phyloP scores from a whole-genome alignment of 2,888 invertebrate genomes.

The Scaptomyza reducta region DNA sequence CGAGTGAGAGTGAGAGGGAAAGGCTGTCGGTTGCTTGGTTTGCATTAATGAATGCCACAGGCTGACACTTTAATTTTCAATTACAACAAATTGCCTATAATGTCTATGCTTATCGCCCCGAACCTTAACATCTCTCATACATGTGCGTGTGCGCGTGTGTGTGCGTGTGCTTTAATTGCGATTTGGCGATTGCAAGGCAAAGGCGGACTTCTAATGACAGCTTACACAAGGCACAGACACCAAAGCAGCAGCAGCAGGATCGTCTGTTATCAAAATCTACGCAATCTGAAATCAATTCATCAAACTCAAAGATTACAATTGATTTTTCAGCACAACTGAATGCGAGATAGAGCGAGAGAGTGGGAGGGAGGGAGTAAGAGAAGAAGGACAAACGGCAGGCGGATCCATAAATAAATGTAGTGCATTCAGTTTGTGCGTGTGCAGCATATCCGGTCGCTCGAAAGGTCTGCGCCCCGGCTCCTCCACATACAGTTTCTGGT shows the following conservation, averaged over 20 bases:
- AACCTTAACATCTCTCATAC: slow-evolving; percentile 29
- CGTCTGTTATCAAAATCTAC: slow-evolving; percentile 67
- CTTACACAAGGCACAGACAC: slow-evolving; percentile 29
- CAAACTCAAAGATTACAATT: slow-evolving; percentile 77
- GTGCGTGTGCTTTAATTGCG: slow-evolving; percentile 65
- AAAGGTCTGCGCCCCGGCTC: background rate
- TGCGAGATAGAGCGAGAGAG: background rate
- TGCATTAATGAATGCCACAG: slow-evolving; percentile 75
- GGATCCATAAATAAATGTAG: slow-evolving; percentile 82
- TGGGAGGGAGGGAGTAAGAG: slow-evolving; percentile 1
- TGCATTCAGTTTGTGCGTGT: slow-evolving; percentile 69
- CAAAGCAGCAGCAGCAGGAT: slow-evolving; percentile 3
- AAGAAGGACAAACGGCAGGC: slow-evolving; percentile 49
- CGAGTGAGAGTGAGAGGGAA: no score
- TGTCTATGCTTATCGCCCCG: slow-evolving; percentile 79
- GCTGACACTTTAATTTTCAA: slow-evolving; percentile 81
- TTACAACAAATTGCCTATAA: slow-evolving; percentile 80
- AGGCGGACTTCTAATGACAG: slow-evolving; percentile 71
- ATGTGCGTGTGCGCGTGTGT: slow-evolving; percentile 24
- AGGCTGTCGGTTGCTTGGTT: slow-evolving; percentile 35
- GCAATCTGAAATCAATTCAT: slow-evolving; percentile 81
- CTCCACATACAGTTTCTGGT: slow-evolving; percentile 31
- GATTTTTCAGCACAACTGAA: slow-evolving; percentile 53
- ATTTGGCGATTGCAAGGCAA: slow-evolving; percentile 17
- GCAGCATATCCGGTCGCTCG: slow-evolving; percentile 73